These are phyloP conservation scores for Tenodera sinensis DNA, from an alignment of 2,888 invertebrate genomes.

Conservation along the genomic window DNA sequence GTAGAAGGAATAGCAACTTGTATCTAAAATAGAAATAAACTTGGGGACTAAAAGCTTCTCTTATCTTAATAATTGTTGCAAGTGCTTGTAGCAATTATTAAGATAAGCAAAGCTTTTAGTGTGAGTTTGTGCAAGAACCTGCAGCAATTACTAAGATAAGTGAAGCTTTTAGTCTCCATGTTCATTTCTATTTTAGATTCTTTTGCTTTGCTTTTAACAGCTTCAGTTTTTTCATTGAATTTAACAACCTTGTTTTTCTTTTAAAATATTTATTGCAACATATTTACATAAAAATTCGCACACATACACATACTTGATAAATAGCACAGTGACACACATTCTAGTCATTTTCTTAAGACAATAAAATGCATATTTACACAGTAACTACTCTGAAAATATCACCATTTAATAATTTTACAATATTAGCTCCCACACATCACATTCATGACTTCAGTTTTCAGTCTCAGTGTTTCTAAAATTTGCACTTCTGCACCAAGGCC, in stretches of 20 bases:
- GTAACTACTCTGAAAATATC: background rate
- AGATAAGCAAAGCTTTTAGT: no score
- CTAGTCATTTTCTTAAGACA: background rate
- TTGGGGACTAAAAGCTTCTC: no score
- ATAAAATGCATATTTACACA: background rate
- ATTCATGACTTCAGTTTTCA: background rate
- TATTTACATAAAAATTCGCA: background rate
- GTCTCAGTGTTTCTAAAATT: background rate
- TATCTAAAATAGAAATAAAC: no score
- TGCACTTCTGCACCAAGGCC: background rate
- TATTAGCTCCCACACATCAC: background rate
- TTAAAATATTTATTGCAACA: background rate
- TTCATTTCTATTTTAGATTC: no score
- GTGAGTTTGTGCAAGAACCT: no score
- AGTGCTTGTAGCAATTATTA: no score
- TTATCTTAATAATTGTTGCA: no score
- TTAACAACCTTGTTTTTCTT: background rate
- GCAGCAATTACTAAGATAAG: no score
- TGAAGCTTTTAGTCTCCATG: no score
- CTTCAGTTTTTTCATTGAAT: no score
- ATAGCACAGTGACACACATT: background rate
- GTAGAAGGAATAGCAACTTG: no score
- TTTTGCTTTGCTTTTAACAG: no score
- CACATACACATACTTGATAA: background rate
- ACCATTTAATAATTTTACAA: background rate